These are phyloP conservation scores for Palloptera scutellata DNA, from an alignment of 2,888 invertebrate species.

Conservation along the genomic window DNA sequence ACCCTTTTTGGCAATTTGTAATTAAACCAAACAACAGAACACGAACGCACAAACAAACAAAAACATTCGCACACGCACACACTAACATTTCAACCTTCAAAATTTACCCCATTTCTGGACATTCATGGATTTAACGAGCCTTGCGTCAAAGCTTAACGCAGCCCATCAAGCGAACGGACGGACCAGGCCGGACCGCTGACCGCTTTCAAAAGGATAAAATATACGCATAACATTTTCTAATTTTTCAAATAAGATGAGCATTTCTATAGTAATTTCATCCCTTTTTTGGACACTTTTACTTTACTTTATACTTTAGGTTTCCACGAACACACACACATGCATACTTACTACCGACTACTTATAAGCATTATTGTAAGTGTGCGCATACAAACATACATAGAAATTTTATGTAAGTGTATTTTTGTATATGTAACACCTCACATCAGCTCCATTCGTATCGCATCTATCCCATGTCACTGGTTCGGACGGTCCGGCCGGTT, in stretches of 20 bases:
- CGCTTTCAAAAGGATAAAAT: conserved; percentile 38
- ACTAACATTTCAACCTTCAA: conserved; percentile 21
- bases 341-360: conserved; percentile 1
- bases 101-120: conserved; percentile 36
- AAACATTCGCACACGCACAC: conserved; percentile 6
- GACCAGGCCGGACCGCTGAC: conserved; percentile 32
- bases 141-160: conserved; percentile 32
- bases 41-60: conserved; percentile 14
- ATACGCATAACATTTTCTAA: conserved; percentile 36
- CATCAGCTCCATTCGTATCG: conserved; percentile 30
- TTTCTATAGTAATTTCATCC: conserved; percentile 39
- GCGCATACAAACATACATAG: neutral
- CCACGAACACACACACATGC: conserved; percentile 2
- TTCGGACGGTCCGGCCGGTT: conserved; percentile 35
- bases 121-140: conserved; percentile 36
- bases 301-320: conserved; percentile 24
- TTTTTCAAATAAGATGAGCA: conserved; percentile 39
- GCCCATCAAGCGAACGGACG: conserved; percentile 29
- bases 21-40: conserved; percentile 40
- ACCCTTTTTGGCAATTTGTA: conserved; percentile 42
- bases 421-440: conserved; percentile 20
- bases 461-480: conserved; percentile 37
- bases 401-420: conserved; percentile 12
- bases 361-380: conserved; percentile 17
- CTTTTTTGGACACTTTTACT: conserved; percentile 39